Evolutionary conservation across 2,888 invertebrate species (phyloP), one percentile per base, ranked within the genome.

Genomic region (Sarcophaga variegata): DNA sequence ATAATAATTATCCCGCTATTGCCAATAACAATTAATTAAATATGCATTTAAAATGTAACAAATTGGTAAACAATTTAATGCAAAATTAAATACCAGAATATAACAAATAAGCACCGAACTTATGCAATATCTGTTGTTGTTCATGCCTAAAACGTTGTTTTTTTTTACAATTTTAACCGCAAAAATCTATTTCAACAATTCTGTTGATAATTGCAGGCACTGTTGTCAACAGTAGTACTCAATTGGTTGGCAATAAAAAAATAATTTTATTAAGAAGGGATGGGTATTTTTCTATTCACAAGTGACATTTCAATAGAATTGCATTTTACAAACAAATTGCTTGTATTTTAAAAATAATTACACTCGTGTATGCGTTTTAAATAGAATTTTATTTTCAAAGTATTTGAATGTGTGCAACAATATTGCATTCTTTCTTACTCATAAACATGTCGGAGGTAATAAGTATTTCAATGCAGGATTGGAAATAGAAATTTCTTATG

Each of bases 231-330:
- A n/a, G 4, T 70, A 17, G 54, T 25, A 71, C 17, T 54, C 17
- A 66, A 14, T 59, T 59, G 62, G 74, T 63, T 83, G 67, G 12
- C 10, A 63, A 45, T 2, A 37, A 78, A 69, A 20, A 78, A 63
- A 63, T 54, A 72, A 3, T 54, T 69, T 60, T 83, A 74, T 2
- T 25, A 63, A 63, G 27, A 75, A 67, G 75, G 54, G 67, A 78
- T 63, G 60, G 66, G 67, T 54, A 67, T 25, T 27, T 14, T 71
- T 62, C 64, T 37, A 60, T 59, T 71, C 8, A 3, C 17, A 66
- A n/a, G 25, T 69, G 74, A 8, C 25, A 75, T 83, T 83, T 83
- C 66, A 62, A 37, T 2, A 20, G 64, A 77, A 82, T 64, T 70
- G 37, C 59, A 17, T 12, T 37, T 22, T 54, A 37, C 8, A 70